Evolutionary conservation across 2,797 vertebrate species (phyloP).

Genomic region (Myotis pilosus): DNA sequence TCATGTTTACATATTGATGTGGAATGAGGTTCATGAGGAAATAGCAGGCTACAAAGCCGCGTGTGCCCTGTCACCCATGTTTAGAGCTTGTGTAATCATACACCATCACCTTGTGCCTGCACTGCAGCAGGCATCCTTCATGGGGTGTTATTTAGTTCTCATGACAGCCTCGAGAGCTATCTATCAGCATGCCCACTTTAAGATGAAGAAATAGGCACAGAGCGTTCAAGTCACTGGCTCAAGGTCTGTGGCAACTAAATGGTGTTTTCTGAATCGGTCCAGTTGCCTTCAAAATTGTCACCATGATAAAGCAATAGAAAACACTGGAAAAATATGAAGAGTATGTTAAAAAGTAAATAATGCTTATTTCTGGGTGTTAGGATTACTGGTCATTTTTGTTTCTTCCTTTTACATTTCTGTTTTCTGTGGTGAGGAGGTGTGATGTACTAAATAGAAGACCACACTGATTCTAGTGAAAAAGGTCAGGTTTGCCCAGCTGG

Average conservation of each 20-base stretch:
- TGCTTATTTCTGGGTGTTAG: not conserved
- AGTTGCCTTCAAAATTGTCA: not conserved
- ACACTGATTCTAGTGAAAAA: too few species aligned
- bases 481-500: too few species aligned
- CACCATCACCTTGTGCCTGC: rapidly evolving
- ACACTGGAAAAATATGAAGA: not conserved
- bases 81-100: too few species aligned
- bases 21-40: not conserved
- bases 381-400: not conserved
- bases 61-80: not conserved
- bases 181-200: not conserved
- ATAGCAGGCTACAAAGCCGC: not conserved
- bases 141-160: not conserved
- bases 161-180: rapidly evolving
- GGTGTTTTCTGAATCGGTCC: not conserved
- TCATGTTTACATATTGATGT: not conserved
- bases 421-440: not conserved
- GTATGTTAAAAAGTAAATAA: not conserved
- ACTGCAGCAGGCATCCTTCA: rapidly evolving
- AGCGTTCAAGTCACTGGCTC: not conserved
- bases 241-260: not conserved
- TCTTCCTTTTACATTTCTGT: not conserved
- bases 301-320: not conserved
- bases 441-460: not conserved
- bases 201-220: not conserved